phyloP scores from a whole-genome alignment of 2,797 vertebrate genomes.

The Schizopygopsis malacanthus region DNA sequence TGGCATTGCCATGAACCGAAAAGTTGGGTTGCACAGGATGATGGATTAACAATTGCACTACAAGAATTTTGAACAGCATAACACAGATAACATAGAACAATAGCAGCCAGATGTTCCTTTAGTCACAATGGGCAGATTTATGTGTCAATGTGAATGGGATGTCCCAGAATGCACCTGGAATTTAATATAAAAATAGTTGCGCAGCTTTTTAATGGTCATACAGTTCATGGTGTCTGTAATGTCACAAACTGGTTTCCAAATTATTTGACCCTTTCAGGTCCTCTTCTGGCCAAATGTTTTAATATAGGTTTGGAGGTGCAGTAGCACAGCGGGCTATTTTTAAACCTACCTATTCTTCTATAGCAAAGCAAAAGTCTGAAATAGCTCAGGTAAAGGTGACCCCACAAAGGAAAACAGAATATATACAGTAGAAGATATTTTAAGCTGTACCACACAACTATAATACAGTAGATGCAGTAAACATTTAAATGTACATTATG shows the following conservation, averaged over 20 bases:
- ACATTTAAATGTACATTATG: not conserved
- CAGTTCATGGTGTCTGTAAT: conserved; percentile 16
- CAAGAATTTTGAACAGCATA: not conserved
- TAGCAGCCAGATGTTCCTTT: not conserved
- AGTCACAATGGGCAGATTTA: not conserved
- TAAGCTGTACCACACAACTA: not conserved
- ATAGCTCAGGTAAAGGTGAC: conserved; percentile 46
- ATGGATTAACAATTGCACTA: not conserved
- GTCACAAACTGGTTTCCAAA: conserved; percentile 31
- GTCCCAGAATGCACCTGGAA: not conserved
- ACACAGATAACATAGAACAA: not conserved
- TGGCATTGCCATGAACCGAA: not conserved
- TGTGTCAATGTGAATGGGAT: not conserved
- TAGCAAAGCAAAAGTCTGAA: conserved; percentile 32
- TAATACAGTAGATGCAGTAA: not conserved
- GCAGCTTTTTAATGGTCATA: conserved; percentile 31
- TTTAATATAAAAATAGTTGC: not conserved
- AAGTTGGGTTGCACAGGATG: not conserved
- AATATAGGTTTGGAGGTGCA: conserved; percentile 34
- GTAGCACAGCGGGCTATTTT: conserved; percentile 38
- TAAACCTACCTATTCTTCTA: conserved; percentile 28
- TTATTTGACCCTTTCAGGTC: conserved; percentile 42
- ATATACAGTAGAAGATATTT: not conserved
- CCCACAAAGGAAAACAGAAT: not conserved
- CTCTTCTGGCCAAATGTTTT: conserved; percentile 36